Base-by-base conservation (phyloP, 2,113 vertebrate genomes). In the Varanus salvator region DNA sequence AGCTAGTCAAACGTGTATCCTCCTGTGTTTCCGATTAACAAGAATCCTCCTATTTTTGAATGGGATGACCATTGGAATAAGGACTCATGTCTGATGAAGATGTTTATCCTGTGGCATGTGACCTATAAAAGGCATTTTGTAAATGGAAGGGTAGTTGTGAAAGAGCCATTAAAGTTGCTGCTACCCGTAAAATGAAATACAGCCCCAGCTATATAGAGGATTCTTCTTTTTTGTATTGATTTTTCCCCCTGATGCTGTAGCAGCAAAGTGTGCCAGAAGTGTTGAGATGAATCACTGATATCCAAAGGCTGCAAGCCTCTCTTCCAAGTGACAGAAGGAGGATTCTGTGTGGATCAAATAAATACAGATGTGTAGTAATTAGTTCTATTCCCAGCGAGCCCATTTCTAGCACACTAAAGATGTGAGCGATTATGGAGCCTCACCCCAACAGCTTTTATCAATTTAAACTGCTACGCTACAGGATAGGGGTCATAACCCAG, bases 321-420 rank as follows among this genome's bases (percentile, higher is more conserved):
- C 97, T 97, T 97, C 97, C 98, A 97, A 97, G 97, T 98, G 98
- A 99, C 98, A 99, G 99, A 99, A 99, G 98, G 98, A 98, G 98
- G 99, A 99, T 99, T 99, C 98, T 98, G 94, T 95, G 93, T 97
- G 98, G 98, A 99, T 99, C 98, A 99, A 99, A 99, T 99, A 99
- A 99, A 99, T 99, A 99, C 99, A 99, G 99, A 99, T 99, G 99
- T 99, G 98, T 97, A 98, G 98, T 99, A 99, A 99, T 99, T 99
- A 99, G 98, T 99, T 98, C 97, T 98, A 98, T 99, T 99, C 99
- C 99, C 99, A 98, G 97, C 88, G 98, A 99, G 98, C 97, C 98
- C 98, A 98, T 99, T 98, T 97, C 98, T 97, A 96, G 91, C 97
- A 97, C 98, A 98, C 98, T 98, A 99, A 98, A 99, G 98, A 98